Conservation (phyloP, 2,113 vertebrate genomes). For the Phyllopteryx taeniolatus region DNA sequence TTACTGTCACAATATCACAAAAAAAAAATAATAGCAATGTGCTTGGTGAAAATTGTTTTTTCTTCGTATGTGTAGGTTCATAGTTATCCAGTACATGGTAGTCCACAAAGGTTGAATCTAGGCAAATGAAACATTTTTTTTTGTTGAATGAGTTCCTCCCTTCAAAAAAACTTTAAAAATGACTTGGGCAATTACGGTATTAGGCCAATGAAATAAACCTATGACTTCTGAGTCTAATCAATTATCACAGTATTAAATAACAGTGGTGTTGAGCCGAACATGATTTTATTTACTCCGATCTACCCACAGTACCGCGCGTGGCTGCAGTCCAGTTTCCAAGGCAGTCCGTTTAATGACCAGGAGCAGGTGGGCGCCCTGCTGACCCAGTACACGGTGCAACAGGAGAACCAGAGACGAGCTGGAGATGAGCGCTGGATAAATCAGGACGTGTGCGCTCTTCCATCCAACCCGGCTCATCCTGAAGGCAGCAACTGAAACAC, state of each 20-base stretch:
- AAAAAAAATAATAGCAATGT: no score
- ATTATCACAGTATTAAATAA: neutral
- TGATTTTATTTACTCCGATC: slow-evolving; percentile 4
- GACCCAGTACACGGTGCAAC: slow-evolving; percentile 66
- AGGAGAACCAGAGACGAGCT: slow-evolving; percentile 53
- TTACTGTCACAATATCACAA: no score
- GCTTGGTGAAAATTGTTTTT: no score
- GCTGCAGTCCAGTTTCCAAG: slow-evolving; percentile 72
- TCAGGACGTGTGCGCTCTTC: slow-evolving; percentile 38
- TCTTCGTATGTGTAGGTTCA: no score
- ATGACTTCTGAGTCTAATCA: neutral
- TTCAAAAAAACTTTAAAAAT: no score
- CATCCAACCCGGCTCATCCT: slow-evolving; percentile 49
- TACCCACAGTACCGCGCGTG: slow-evolving; percentile 77
- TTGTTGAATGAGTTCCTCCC: no score
- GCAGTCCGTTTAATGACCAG: slow-evolving; percentile 78
- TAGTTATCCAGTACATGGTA: no score
- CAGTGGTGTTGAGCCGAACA: neutral
- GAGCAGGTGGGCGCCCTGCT: slow-evolving; percentile 77
- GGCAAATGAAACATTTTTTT: no score
- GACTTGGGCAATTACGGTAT: no score
- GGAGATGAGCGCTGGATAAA: slow-evolving; percentile 49
- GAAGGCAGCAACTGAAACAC: slow-evolving; percentile 63
- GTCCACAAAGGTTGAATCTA: no score
- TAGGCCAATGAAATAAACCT: no score